Base-by-base conservation (phyloP, 2,113 vertebrate genomes). In the Hipposideros armiger region DNA sequence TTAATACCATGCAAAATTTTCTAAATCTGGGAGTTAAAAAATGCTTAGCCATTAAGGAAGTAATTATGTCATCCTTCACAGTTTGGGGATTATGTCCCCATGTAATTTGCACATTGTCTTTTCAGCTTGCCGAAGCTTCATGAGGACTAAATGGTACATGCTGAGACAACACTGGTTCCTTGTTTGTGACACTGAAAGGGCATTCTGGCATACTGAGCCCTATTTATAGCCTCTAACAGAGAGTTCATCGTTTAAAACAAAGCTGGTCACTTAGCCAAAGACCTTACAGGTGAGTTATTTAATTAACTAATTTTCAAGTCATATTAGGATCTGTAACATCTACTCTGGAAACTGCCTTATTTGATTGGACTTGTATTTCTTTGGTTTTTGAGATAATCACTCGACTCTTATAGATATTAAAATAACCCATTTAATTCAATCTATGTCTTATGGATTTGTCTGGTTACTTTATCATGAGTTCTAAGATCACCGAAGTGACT, bases 221-320 rank as follows among this genome's bases (percentile, higher is more conserved):
- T 72, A 69, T 60, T 40, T 50, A 67, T 45, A 88, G 83, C 50
- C n/a, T 73, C 8, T 36, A 60, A 69, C n/a, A 84, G 54, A 73
- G 64, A 72, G 11, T 50, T 94, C 54, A 83, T 50, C 19, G 11
- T 87, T 83, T 52, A 78, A 82, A 90, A 80, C 54, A 36, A 94
- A 66, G 47, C 3, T 66, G 47, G 3, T 66, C 78, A 24, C 69
- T 76, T 28, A 72, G 77, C n/a, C 74, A 72, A 45, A 64, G 69
- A 52, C 32, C 15, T 95, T 56, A n/a, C 40, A 62, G 47, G 40
- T 50, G 62, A 62, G n/a, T 91, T 77, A 87, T 73, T 88, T 81
- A 67, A n/a, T 50, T 74, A 40, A 19, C 40, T 86, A 81, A 91
- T 87, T 89, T 95, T 89, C 45, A 94, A 84, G 70, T 87, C 7